A percentile compares a stretch with the other conserved stretches of the same genome.
Conservation (phyloP, 2,797 vertebrate species). For the Falco cherrug region DNA sequence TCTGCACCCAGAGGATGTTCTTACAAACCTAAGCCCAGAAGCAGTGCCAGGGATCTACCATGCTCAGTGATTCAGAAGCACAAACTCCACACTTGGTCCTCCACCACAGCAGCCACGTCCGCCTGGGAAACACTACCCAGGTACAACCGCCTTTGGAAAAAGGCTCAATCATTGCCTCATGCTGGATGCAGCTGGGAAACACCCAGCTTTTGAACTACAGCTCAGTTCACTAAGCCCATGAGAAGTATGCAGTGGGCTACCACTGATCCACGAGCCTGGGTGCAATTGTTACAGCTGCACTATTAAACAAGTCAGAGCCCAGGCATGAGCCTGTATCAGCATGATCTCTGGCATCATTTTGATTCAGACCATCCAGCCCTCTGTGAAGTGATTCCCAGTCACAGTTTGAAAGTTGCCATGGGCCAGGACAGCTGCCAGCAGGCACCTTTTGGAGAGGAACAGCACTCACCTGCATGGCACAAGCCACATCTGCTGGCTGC, state of each 20-base stretch:
- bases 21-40: not conserved
- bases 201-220: not conserved
- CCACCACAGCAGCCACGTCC: not conserved
- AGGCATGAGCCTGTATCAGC: not conserved
- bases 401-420: not conserved
- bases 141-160: not conserved
- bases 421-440: not conserved
- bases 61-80: not conserved
- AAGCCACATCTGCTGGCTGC: not conserved
- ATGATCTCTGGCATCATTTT: not conserved
- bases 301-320: not conserved
- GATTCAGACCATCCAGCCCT: not conserved
- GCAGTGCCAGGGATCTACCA: not conserved
- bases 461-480: not conserved
- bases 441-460: not conserved
- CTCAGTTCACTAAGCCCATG: not conserved
- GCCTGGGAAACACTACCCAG: not conserved
- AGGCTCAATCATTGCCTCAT: rapidly evolving
- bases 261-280: not conserved
- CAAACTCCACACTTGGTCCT: not conserved
- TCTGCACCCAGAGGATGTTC: constrained; percentile 26
- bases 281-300: not conserved
- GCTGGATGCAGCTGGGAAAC: not conserved
- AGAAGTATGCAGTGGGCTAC: not conserved
- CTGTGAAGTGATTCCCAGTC: not conserved